These are phyloP conservation scores for Seriola dumerili DNA, from an alignment of 2,113 vertebrate species.

Conservation along the genomic window DNA sequence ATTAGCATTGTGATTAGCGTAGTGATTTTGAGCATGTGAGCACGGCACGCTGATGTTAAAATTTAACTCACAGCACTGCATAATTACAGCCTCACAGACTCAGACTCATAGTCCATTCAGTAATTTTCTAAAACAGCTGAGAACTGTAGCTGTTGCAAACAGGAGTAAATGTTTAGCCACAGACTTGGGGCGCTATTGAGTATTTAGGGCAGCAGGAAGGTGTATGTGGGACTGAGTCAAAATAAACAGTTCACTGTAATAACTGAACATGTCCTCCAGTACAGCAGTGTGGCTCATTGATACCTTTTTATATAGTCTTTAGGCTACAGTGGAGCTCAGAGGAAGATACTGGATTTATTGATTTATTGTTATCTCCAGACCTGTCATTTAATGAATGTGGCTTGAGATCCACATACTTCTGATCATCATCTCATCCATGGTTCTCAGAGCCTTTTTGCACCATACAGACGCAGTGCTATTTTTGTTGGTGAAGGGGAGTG, in stretches of 20 bases:
- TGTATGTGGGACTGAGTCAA: neutral
- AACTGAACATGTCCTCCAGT: neutral
- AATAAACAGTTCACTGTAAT: neutral
- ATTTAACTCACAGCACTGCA: neutral
- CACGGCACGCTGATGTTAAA: neutral
- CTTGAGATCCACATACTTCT: conserved; percentile 7
- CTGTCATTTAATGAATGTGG: neutral
- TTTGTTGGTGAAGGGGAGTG: conserved; percentile 51
- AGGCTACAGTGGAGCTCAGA: neutral
- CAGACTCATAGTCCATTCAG: neutral
- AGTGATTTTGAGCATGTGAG: too few species aligned
- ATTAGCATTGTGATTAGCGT: neutral
- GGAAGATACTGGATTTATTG: neutral
- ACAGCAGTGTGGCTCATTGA: neutral
- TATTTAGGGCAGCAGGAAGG: neutral
- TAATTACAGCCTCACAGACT: neutral
- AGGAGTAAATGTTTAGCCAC: neutral
- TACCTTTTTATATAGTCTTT: neutral
- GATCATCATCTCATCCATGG: conserved; percentile 3
- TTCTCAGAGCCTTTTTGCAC: conserved; percentile 44
- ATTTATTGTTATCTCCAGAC: neutral
- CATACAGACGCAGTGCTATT: conserved; percentile 63
- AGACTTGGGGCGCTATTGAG: neutral
- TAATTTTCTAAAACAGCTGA: neutral
- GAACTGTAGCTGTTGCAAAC: neutral